These are phyloP conservation scores for Mechanitis messenoides DNA, from an alignment of 2,888 invertebrate genomes.

Conservation along the genomic window DNA sequence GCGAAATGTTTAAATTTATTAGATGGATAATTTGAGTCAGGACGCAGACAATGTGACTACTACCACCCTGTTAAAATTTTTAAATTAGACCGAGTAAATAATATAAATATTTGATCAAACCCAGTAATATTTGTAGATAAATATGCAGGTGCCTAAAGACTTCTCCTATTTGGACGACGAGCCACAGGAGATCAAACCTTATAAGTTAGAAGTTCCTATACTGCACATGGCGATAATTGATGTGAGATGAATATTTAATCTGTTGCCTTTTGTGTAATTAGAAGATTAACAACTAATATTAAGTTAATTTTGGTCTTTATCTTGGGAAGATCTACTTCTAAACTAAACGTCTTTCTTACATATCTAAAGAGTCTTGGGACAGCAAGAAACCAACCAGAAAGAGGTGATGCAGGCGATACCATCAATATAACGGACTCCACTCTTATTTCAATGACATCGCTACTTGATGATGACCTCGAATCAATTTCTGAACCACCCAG, in stretches of 20 bases:
- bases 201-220: conserved; percentile 59
- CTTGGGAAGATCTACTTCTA: not conserved
- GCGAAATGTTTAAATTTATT: no score
- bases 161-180: conserved; percentile 56
- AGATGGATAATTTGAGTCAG: no score
- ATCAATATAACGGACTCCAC: conserved; percentile 53
- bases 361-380: conserved; percentile 48
- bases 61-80: no score
- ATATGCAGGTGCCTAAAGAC: conserved; percentile 43
- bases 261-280: no score
- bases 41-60: no score
- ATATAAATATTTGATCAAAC: not conserved
- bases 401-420: conserved; percentile 60
- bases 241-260: conserved; percentile 39
- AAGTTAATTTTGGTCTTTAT: conserved; percentile 1
- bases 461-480: conserved; percentile 52
- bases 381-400: conserved; percentile 47
- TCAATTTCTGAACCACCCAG: conserved; percentile 33
- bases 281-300: no score
- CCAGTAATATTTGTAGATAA: conserved; percentile 31
- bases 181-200: conserved; percentile 49
- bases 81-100: no score
- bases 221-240: conserved; percentile 66
- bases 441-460: conserved; percentile 56
- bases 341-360: conserved; percentile 2